Conservation (phyloP, 1,140 invertebrate genomes). For the Drosophila nebulosa region DNA sequence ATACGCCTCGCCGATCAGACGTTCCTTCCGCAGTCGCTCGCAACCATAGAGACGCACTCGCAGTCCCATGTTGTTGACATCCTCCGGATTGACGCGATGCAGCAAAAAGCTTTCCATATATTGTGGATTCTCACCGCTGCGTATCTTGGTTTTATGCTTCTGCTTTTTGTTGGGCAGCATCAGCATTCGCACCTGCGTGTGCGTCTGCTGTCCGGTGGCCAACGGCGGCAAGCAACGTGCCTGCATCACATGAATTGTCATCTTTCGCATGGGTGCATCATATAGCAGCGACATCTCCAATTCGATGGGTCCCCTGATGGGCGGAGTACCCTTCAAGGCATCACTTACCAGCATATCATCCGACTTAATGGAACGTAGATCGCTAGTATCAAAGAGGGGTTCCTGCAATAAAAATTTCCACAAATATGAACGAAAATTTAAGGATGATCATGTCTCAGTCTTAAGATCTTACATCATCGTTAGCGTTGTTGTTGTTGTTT, state of each 20-base stretch:
- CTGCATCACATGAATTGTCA: slow-evolving; percentile 94
- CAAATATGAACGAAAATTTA: slow-evolving; percentile 13
- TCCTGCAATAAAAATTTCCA: slow-evolving; percentile 58
- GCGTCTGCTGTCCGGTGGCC: slow-evolving; percentile 88
- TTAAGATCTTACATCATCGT: slow-evolving; percentile 77
- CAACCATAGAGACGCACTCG: slow-evolving; percentile 95
- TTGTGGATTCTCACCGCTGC: slow-evolving; percentile 92
- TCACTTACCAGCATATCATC: slow-evolving; percentile 63
- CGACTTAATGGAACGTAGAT: slow-evolving; percentile 78
- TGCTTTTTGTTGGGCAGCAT: slow-evolving; percentile 95
- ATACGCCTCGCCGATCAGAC: slow-evolving; percentile 94
- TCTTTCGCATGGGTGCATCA: slow-evolving; percentile 92
- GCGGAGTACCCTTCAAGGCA: slow-evolving; percentile 26
- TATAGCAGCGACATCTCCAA: slow-evolving; percentile 92
- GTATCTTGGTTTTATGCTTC: slow-evolving; percentile 95
- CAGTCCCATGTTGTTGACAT: slow-evolving; percentile 94
- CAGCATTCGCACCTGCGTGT: slow-evolving; percentile 91
- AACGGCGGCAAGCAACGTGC: slow-evolving; percentile 89
- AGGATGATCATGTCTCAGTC: not conserved
- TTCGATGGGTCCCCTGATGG: slow-evolving; percentile 85
- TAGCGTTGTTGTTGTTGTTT: slow-evolving; percentile 63
- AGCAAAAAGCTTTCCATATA: slow-evolving; percentile 96
- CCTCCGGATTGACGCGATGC: slow-evolving; percentile 95
- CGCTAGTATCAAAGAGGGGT: slow-evolving; percentile 81
- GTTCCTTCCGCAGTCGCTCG: slow-evolving; percentile 93